Evolutionary conservation across 2,797 vertebrate species (phyloP).

Genomic region (Aratinga solstitialis): DNA sequence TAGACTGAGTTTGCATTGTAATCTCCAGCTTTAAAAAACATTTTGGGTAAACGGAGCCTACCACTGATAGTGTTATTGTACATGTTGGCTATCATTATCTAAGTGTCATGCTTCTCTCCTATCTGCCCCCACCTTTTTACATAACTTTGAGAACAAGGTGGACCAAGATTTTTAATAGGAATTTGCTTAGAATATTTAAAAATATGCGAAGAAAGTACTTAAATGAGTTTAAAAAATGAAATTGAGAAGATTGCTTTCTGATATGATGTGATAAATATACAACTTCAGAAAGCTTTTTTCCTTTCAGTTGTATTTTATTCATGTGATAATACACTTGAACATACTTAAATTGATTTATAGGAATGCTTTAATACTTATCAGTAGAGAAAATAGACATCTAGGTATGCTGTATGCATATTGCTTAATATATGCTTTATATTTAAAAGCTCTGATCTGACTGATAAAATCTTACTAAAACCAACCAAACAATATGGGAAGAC

Average conservation of each 20-base stretch:
- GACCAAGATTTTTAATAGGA: background rate
- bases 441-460: background rate
- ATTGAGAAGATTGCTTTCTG: background rate
- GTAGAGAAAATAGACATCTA: background rate
- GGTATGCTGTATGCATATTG: background rate
- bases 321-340: background rate
- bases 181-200: background rate
- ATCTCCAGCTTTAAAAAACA: background rate
- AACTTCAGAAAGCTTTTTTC: background rate
- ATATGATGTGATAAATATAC: background rate
- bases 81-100: fast-evolving
- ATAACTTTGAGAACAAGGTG: background rate
- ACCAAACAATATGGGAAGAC: background rate
- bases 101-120: background rate
- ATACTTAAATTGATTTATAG: background rate
- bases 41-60: background rate
- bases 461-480: background rate
- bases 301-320: background rate
- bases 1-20: background rate
- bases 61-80: background rate
- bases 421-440: background rate
- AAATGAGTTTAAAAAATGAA: background rate
- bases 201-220: background rate
- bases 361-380: background rate
- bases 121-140: background rate